Evolutionary conservation across 2,888 invertebrate genomes (phyloP).

Genomic region (Drosophila diplacantha): DNA sequence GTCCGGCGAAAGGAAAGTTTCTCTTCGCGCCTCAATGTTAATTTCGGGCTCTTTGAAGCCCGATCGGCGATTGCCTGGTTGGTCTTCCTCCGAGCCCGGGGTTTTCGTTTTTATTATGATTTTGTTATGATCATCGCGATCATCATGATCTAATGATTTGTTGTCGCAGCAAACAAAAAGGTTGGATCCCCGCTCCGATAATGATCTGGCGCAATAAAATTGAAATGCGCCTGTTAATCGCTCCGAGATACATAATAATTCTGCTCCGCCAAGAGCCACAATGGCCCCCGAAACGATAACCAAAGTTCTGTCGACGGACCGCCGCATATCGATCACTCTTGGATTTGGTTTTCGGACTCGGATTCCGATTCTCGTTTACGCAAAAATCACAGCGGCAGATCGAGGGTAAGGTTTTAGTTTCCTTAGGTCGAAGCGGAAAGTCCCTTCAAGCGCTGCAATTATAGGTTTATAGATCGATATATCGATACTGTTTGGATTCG

Average conservation of each 20-base stretch:
- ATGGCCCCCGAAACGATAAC: slow-evolving; percentile 31
- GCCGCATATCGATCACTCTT: slow-evolving; percentile 65
- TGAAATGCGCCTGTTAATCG: slow-evolving; percentile 70
- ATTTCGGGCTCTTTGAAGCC: slow-evolving; percentile 63
- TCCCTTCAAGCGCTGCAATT: neutral
- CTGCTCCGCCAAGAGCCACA: slow-evolving; percentile 48
- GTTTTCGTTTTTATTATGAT: slow-evolving; percentile 36
- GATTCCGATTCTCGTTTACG: slow-evolving; percentile 46
- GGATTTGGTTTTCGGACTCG: slow-evolving; percentile 7
- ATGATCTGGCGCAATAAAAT: slow-evolving; percentile 70
- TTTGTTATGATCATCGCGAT: slow-evolving; percentile 44
- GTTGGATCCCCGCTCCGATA: slow-evolving; percentile 52
- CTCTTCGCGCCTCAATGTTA: slow-evolving; percentile 66
- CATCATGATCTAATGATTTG: slow-evolving; percentile 63
- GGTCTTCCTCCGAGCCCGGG: slow-evolving; percentile 13
- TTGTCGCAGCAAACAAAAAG: slow-evolving; percentile 44
- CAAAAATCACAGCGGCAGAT: slow-evolving; percentile 60
- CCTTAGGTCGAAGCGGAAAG: neutral
- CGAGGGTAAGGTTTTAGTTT: neutral
- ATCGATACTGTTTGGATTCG: neutral
- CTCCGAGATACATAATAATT: slow-evolving; percentile 71
- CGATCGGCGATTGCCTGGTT: slow-evolving; percentile 22
- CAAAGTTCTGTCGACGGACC: slow-evolving; percentile 31
- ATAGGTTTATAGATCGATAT: too few relatives aligned
- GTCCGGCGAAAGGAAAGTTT: slow-evolving; percentile 64